Evolutionary conservation across 2,888 invertebrate species (phyloP), one percentile per base, ranked within the genome.

Genomic region (Megastigmus dorsalis): DNA sequence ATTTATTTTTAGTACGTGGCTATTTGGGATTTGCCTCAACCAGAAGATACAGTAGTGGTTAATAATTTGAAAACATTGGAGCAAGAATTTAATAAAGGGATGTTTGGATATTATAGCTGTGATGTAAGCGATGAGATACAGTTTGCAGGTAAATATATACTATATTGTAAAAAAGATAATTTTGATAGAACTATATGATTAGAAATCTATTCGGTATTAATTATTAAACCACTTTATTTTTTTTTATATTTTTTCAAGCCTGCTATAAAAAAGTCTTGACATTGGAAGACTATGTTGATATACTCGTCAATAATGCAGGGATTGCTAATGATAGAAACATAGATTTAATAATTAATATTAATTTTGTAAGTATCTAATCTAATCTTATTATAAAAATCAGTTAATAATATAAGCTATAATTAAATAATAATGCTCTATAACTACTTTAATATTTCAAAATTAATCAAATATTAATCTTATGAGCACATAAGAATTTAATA

Each of bases 71-170:
- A 59, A 26, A 65, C 84, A 18, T 81, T 92, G 4, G 88, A 87
- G 55, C 79, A 85, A 1, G 89, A 89, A 78, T 88, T 89, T 72
- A 91, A 90, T 0, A 78, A 81, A 7, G 85, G 87, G 15, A 90
- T 87, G 77, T 89, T 88, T 0, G 81, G 88, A 2, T 92, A 90
- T 78, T 81, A 90, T 7, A 88, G 87, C 78, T 89, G 89, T 69
- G 90, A 92, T 63, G 90, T 91, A 10, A 88, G 88, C 0, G 88
- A 76, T 5, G 9, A 77, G 15, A 79, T 91, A 68, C 78, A 92
- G 76, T 80, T 91, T 57, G 88, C 89, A 83, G 88, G 88, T 88
- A 80, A 80, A 33, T 15, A 7, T 3, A 13, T n/a, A 36, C 18
- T n/a, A 20, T n/a, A 38, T 54, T 30, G 5, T 1, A 28, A 9